Percentiles rank a stretch among this genome's conserved stretches.
Conservation (phyloP, 2,113 vertebrate species). For the Atlantisia rogersi region DNA sequence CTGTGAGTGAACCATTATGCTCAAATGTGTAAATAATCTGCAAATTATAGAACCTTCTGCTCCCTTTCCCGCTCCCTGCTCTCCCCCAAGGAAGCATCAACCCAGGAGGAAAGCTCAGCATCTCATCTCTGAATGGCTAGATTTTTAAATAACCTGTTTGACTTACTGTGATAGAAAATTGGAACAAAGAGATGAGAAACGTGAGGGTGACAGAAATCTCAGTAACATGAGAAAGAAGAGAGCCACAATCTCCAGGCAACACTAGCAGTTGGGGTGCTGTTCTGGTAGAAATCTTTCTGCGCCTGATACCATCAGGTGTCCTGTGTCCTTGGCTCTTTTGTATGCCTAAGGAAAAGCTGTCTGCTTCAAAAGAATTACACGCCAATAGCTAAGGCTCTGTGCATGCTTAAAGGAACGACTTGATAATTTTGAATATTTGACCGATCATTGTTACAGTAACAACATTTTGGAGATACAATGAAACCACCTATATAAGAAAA, state of each 20-base stretch:
- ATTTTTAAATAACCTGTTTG: neutral
- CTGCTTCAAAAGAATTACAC: neutral
- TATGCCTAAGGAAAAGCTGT: neutral
- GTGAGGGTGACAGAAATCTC: neutral
- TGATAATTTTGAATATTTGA: neutral
- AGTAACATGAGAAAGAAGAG: neutral
- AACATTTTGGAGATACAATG: neutral
- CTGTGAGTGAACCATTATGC: neutral
- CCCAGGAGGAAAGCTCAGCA: neutral
- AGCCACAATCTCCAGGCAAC: neutral
- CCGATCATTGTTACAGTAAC: neutral
- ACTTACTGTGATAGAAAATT: neutral
- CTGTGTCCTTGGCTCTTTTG: neutral
- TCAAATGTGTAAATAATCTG: conserved; percentile 34
- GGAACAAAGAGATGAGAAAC: neutral
- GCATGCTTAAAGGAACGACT: neutral
- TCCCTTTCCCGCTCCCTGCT: neutral
- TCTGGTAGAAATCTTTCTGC: neutral
- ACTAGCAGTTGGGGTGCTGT: neutral
- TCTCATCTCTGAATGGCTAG: neutral
- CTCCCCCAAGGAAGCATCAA: neutral
- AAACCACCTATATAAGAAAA: neutral
- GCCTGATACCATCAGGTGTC: neutral
- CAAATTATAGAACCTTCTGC: neutral
- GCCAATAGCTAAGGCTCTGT: neutral